Conservation (phyloP, 2,113 vertebrate genomes). For the Sardina pilchardus region DNA sequence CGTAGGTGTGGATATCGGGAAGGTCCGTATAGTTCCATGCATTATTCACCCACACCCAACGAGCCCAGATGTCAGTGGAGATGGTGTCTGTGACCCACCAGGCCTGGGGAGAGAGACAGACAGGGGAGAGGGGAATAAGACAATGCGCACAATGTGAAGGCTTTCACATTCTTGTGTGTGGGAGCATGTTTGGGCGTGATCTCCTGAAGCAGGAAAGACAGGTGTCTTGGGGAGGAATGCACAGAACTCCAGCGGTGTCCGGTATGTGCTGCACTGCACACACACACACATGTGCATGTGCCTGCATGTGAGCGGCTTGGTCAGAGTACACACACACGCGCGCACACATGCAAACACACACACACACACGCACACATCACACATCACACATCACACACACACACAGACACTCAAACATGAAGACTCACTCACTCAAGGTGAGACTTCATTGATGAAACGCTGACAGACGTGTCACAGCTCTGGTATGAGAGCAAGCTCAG, state of each 20-base stretch:
- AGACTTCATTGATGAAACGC: background rate
- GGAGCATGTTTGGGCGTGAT: background rate
- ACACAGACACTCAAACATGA: background rate
- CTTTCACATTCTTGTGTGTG: background rate
- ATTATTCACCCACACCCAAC: constrained; percentile 10
- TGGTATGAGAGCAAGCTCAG: background rate
- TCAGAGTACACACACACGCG: background rate
- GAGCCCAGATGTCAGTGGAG: constrained; percentile 67
- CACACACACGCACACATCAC: background rate
- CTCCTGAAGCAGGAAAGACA: background rate
- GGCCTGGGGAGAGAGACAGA: constrained; percentile 51
- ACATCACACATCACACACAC: background rate
- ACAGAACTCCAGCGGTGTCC: background rate
- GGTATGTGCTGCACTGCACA: background rate
- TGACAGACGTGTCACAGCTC: background rate
- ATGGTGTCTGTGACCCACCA: constrained; percentile 61
- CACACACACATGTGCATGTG: constrained; percentile 13
- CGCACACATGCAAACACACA: background rate
- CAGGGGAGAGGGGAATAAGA: background rate
- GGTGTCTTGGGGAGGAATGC: constrained; percentile 16
- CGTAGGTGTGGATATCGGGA: constrained; percentile 50
- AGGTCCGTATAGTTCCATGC: constrained; percentile 62
- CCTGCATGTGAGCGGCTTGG: background rate
- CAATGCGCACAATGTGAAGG: background rate
- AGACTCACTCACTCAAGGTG: background rate